A percentile compares a stretch with the other conserved stretches of the same genome.
phyloP scores from a whole-genome alignment of 2,113 vertebrate species.

The Coracopsis vasa region DNA sequence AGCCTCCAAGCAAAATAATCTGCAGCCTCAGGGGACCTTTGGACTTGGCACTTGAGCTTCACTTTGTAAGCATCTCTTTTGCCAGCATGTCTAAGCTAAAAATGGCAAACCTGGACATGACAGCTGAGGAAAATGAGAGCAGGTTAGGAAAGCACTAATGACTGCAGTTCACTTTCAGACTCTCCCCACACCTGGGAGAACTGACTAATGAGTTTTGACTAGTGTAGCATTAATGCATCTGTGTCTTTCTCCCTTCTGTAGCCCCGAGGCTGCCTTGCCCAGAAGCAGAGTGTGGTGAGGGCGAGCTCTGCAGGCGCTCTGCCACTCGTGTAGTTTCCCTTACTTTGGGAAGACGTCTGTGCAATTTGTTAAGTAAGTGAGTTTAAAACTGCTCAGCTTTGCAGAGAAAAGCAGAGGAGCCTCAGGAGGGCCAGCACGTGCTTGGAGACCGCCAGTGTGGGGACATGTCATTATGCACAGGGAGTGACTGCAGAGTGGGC shows the following conservation, averaged over 20 bases:
- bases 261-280: fast-evolving
- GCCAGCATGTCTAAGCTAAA: neutral
- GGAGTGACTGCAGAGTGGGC: neutral
- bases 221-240: neutral
- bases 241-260: neutral
- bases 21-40: neutral
- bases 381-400: neutral
- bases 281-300: fast-evolving
- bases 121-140: neutral
- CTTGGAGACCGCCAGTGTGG: too few species aligned
- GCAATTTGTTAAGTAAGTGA: neutral
- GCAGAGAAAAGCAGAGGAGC: neutral
- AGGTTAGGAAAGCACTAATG: neutral
- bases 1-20: neutral
- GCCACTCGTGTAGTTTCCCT: neutral
- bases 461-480: fast-evolving
- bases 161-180: neutral
- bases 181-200: neutral
- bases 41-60: neutral
- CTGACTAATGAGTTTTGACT: neutral
- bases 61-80: neutral
- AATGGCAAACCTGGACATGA: neutral
- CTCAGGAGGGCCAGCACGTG: neutral
- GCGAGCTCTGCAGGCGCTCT: neutral
- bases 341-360: fast-evolving